Evolutionary conservation across 2,888 invertebrate species (phyloP).

Genomic region (Ceraclea dissimilis): DNA sequence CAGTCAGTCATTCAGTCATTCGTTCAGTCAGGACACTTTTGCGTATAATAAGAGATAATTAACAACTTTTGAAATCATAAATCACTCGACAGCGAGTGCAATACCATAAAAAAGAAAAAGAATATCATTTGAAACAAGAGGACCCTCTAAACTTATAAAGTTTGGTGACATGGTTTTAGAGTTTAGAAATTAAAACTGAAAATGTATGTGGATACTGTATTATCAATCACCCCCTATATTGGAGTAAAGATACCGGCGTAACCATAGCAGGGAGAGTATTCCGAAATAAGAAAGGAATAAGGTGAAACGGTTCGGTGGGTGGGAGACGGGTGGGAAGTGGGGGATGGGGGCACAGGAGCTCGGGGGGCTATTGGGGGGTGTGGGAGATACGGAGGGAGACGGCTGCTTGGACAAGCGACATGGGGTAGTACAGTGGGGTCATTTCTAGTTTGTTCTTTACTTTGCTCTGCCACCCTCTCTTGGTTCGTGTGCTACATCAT

Average conservation of each 20-base stretch:
- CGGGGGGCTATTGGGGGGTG: slow-evolving; percentile 1
- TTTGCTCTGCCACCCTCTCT: slow-evolving; percentile 1
- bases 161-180: no score
- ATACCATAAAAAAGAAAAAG: no score
- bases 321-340: neutral
- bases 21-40: no score
- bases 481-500: neutral
- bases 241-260: neutral
- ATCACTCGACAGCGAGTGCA: no score
- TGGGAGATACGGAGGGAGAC: neutral
- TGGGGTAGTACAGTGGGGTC: slow-evolving; percentile 10
- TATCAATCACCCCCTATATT: no score
- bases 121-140: no score
- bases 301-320: neutral
- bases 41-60: no score
- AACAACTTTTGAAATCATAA: no score
- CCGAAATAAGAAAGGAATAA: slow-evolving; percentile 1
- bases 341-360: slow-evolving; percentile 1
- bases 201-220: no score
- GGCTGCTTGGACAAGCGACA: slow-evolving; percentile 23
- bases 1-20: no score
- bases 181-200: no score
- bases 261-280: neutral
- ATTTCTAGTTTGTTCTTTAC: slow-evolving; percentile 5
- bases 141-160: no score